Evolutionary conservation across 2,797 vertebrate species (phyloP), one percentile per base, ranked within the genome.

Genomic region (Brachymystax lenok): DNA sequence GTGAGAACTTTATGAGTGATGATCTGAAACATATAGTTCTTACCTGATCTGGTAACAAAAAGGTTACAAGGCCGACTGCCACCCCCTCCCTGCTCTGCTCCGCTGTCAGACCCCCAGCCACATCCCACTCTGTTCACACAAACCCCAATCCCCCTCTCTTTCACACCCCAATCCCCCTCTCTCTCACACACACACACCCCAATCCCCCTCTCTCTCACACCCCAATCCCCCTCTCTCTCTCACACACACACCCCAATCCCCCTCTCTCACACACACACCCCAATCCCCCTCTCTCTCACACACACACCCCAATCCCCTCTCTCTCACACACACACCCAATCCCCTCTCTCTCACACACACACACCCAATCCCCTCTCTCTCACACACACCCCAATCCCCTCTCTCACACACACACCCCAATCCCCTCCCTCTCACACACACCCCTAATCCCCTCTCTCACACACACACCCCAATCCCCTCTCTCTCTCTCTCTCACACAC

Each of bases 31-130:
- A 85, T 84, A 84, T 83, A 76, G 82, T 80, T 83, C 73, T 84
- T 75, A 83, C 77, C 76, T 82, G 82, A 82, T 86, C 86, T 86
- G 80, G 83, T 83, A 83, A 78, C 74, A 82, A 81, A 83, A 88
- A 86, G 81, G 82, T 82, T 87, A 88, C 87, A 82, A 82, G 79
- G 80, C 79, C 81, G 70, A 82, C 74, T 80, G 77, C 78, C 74
- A 74, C 76, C 33, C 46, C 66, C 30, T 14, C 19, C 63, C 50
- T 59, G 33, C n/a, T 56, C n/a, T 21, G 56, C n/a, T 10, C 4
- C 59, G 3, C 59, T 61, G 13, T 61, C 10, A 61, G 10, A 61
- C 59, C 59, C 24, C n/a, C 59, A 61, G 54, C 17, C 54, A 19
- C n/a, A 21, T 61, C 16, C 33, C 16, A 6, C 10, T 21, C 40